Percentiles rank a stretch among this genome's conserved stretches.
phyloP scores from a whole-genome alignment of 1,140 invertebrate species.

The Drosophila lowei region DNA sequence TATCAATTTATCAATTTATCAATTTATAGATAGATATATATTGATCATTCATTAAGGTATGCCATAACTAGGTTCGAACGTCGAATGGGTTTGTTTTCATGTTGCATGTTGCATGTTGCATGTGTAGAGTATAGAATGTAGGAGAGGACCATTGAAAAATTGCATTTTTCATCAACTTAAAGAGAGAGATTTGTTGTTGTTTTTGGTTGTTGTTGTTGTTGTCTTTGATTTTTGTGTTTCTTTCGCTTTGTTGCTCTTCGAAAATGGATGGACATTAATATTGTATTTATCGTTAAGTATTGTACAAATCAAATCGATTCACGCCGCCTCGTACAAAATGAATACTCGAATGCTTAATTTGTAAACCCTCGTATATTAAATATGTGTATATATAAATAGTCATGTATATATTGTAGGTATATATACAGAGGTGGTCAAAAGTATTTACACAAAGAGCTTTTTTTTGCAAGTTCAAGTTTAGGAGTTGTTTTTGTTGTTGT shows the following conservation, averaged over 20 bases:
- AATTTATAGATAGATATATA: conserved; percentile 39
- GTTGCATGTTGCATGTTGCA: conserved; percentile 20
- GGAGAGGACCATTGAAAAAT: conserved; percentile 72
- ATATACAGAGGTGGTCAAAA: too few relatives aligned
- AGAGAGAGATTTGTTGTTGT: conserved; percentile 36
- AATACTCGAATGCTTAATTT: conserved; percentile 55
- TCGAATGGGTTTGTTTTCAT: conserved; percentile 11
- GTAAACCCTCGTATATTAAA: conserved; percentile 59
- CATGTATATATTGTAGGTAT: conserved; percentile 56
- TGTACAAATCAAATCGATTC: conserved; percentile 67
- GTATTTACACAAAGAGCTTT: too few relatives aligned
- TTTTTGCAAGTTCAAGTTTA: too few relatives aligned
- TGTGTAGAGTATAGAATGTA: conserved; percentile 43
- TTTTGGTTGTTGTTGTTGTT: conserved; percentile 23
- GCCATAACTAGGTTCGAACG: conserved; percentile 4
- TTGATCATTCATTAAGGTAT: conserved; percentile 26
- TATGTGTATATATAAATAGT: conserved; percentile 54
- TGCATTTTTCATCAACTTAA: conserved; percentile 76
- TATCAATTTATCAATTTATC: conserved; percentile 48
- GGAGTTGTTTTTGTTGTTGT: too few relatives aligned
- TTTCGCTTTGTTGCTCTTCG: conserved; percentile 50
- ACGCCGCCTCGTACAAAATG: conserved; percentile 56
- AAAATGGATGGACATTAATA: conserved; percentile 81
- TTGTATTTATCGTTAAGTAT: conserved; percentile 60
- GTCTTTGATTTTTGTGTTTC: conserved; percentile 6